phyloP scores from a whole-genome alignment of 1,140 invertebrate species.

The Camponotus floridanus region DNA sequence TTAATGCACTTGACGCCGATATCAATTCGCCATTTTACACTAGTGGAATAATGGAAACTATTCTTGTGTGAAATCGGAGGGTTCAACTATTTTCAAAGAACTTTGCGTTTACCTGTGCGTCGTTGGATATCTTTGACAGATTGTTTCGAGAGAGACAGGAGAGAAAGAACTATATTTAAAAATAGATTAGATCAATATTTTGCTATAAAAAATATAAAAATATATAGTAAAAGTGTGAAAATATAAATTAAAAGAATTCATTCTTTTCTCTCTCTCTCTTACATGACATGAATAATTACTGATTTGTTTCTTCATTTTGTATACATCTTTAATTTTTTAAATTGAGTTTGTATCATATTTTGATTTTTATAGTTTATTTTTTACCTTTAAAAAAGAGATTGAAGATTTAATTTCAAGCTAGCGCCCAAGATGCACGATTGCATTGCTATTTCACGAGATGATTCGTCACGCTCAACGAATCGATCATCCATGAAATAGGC shows the following conservation, averaged over 20 bases:
- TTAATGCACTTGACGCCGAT: slow-evolving; percentile 47
- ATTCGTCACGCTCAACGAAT: background rate
- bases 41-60: slow-evolving; percentile 59
- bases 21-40: slow-evolving; percentile 63
- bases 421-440: background rate
- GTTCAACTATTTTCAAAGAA: background rate
- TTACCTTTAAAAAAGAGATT: background rate
- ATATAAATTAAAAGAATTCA: background rate
- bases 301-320: no score
- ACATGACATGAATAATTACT: background rate
- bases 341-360: background rate
- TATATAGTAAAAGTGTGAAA: no score
- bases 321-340: background rate
- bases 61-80: slow-evolving; percentile 50
- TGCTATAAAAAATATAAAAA: background rate
- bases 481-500: background rate
- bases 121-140: slow-evolving; percentile 18
- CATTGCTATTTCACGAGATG: background rate
- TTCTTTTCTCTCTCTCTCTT: no score
- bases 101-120: background rate
- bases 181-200: background rate
- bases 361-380: background rate
- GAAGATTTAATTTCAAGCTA: background rate
- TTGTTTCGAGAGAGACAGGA: background rate
- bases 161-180: background rate